Base-by-base conservation (phyloP, 2,888 invertebrate species). In the Stenichneumon culpator region DNA sequence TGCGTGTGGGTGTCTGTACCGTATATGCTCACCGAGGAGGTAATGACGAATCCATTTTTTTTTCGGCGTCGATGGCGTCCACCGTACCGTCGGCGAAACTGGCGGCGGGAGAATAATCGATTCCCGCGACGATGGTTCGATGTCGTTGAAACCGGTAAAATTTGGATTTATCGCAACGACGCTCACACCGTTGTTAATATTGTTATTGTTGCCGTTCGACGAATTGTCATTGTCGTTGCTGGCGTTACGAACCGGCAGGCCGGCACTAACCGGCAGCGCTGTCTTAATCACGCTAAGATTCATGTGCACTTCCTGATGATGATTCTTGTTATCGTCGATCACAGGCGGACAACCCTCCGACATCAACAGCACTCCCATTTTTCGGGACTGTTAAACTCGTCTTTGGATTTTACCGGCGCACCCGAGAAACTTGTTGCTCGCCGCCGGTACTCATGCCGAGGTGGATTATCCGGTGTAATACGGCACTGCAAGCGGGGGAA, bases 1-100 rank as follows among this genome's bases (percentile, higher is more conserved):
- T 22, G 39, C 50, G 1, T 25, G 28, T 16, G 16, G 2, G 28
- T 14, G 32, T 11, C 6, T 25, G 16, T 52, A 52, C 52, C n/a
- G 28, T 32, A 7, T 19, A 28, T 14, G 74, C 92, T 93, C 92
- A 96, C 96, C 94, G 94, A 95, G 95, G 89, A 96, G 94, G 93
- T 96, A 96, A 92, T 96, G 96, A 90, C 95, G 95, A 88, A 96
- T 96, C 96, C 97, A 97, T 93, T 97, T 96, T 95, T 97, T 97
- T 94, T 97, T 97, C 63, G 97, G 96, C 79, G 96, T 94, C 65
- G 94, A 96, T 52, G 96, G 95, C 86, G 92, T 91, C 93, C 93
- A 93, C 84, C 89, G 89, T 52, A 87, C 88, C 65, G 87, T 50
- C 28, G 78, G 73, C 5, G 77, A 39, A 44, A 72, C 52, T 44